Evolutionary conservation across 2,888 invertebrate species (phyloP), one percentile per base, ranked within the genome.

Genomic region (Lissonota sp.): DNA sequence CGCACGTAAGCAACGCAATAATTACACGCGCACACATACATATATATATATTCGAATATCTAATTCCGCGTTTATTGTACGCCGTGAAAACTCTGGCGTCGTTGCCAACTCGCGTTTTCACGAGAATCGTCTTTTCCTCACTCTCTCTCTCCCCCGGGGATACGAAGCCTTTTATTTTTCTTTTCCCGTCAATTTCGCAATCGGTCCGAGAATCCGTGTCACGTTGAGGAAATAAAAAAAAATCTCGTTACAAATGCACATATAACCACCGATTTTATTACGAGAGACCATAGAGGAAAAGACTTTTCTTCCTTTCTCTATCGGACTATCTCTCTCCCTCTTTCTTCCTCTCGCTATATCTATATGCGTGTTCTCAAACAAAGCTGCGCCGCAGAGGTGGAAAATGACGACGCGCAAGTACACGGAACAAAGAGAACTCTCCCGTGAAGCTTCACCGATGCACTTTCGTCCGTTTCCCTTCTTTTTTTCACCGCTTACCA

Each of bases 321-420:
- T 40, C 51, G n/a, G 74, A 73, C 62, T 53, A 46, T 16, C 49
- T 46, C 51, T 73, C 79, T 39, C 51, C 60, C 37, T 51, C 74
- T 80, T 53, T 63, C 46, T 70, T 60, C 46, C 37, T 63, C 14
- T 16, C 44, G 40, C 14, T 49, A 1, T 46, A 63, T 57, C 14
- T 49, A 1, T 46, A 63, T 57, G 70, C 71, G 63, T 72, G 62
- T 51, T 66, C 67, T 60, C 74, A 74, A 89, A 91, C 88, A 90
- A 90, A 91, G 90, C 88, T 91, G 91, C 91, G 91, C 90, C 87
- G 73, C 73, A 86, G 85, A 84, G 80, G 86, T 87, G 85, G 82
- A 69, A 84, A 86, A 87, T 85, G 84, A 88, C 88, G 90, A 90
- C 91, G 91, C 91, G 85, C 79, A 57, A 53, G 40, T 73, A 51